Conservation (phyloP, 2,888 invertebrate genomes). For the Sinohyriopsis cumingii region DNA sequence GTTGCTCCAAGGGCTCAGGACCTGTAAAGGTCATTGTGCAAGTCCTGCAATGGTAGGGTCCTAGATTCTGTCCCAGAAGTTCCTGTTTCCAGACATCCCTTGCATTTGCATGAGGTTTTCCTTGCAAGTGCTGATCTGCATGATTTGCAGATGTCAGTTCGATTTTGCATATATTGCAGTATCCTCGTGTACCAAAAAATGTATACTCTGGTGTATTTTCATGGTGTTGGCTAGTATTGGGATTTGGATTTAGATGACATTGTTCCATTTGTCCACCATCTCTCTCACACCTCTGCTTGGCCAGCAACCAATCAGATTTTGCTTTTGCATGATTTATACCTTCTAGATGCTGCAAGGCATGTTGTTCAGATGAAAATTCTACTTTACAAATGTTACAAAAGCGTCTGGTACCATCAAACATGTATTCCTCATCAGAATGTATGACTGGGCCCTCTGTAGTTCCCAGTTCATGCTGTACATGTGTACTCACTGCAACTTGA, state of each 20-base stretch:
- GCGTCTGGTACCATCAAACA: too few species aligned
- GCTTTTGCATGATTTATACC: slow-evolving; percentile 5
- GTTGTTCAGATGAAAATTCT: too few species aligned
- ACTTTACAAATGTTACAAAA: too few species aligned
- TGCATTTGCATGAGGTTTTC: slow-evolving; percentile 37
- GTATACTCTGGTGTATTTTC: slow-evolving; percentile 16
- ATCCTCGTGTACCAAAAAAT: slow-evolving; percentile 33
- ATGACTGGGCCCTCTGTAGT: too few species aligned
- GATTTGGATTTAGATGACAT: too few species aligned
- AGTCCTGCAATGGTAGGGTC: slow-evolving; percentile 34
- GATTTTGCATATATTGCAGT: slow-evolving; percentile 37
- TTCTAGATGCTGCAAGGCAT: too few species aligned
- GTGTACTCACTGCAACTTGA: too few species aligned
- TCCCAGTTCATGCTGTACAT: too few species aligned
- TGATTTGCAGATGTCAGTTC: slow-evolving; percentile 29
- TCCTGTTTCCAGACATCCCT: slow-evolving; percentile 11
- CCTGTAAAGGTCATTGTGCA: slow-evolving; percentile 54
- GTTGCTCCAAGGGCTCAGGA: slow-evolving; percentile 50
- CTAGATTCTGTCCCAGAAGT: slow-evolving; percentile 1
- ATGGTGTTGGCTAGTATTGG: too few species aligned
- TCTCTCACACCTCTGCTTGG: neutral
- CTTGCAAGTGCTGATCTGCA: slow-evolving; percentile 29
- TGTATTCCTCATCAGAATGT: too few species aligned
- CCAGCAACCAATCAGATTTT: neutral
- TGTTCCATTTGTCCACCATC: too few species aligned